These are phyloP conservation scores for Drosophila lacertosa DNA, from an alignment of 1,140 invertebrate species.

Conservation along the genomic window DNA sequence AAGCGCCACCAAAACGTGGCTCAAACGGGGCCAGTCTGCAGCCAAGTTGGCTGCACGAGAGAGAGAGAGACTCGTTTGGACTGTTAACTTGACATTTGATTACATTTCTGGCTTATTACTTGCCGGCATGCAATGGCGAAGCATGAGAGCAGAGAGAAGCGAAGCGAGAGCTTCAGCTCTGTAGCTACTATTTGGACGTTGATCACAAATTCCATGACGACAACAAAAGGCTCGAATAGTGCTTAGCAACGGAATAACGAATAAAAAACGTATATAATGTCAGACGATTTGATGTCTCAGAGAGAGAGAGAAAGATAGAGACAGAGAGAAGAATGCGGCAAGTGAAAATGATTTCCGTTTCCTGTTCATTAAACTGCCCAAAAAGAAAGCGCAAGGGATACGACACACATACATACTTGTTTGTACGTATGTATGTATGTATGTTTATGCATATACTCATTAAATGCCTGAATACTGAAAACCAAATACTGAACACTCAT, in stretches of 20 bases:
- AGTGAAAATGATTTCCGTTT: slow-evolving; percentile 73
- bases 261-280: not conserved
- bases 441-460: slow-evolving; percentile 4
- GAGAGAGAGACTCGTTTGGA: not conserved
- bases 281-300: slow-evolving; percentile 2
- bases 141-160: not conserved
- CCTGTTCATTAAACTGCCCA: slow-evolving; percentile 73
- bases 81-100: slow-evolving; percentile 29
- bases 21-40: not conserved
- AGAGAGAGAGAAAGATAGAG: no score
- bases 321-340: no score
- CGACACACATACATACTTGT: slow-evolving; percentile 27
- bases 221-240: slow-evolving; percentile 8
- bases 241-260: slow-evolving; percentile 10
- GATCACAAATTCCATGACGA: slow-evolving; percentile 23
- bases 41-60: not conserved
- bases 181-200: not conserved
- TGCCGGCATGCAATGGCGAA: slow-evolving; percentile 8
- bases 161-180: not conserved
- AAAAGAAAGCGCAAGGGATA: slow-evolving; percentile 65
- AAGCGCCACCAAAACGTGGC: not conserved
- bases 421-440: not conserved
- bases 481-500: slow-evolving; percentile 20
- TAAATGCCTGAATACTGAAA: not conserved
- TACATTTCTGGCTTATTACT: slow-evolving; percentile 5